A percentile compares a stretch with the other conserved stretches of the same genome.
Conservation (phyloP, 1,140 invertebrate genomes). For the Aphis gossypii region DNA sequence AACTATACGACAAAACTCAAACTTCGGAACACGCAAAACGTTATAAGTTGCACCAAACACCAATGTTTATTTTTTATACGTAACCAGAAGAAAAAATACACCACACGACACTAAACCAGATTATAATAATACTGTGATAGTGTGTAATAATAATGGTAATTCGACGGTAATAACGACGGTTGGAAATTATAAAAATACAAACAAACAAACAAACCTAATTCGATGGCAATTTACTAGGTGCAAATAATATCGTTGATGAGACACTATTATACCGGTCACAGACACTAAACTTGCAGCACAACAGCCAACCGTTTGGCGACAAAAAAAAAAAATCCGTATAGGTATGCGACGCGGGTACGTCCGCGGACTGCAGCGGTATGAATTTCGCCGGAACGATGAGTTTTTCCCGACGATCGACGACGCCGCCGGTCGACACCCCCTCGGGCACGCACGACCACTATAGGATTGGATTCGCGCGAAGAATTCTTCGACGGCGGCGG, state of each 20-base stretch:
- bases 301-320: background rate
- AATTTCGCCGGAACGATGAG: slow-evolving; percentile 29
- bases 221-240: background rate
- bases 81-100: background rate
- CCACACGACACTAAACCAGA: background rate
- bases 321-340: slow-evolving; percentile 1
- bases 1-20: background rate
- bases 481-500: background rate
- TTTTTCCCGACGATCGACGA: slow-evolving; percentile 17
- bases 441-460: background rate
- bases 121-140: background rate
- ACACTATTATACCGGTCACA: background rate
- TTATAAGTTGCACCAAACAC: background rate
- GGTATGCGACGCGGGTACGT: background rate
- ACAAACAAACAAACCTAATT: background rate
- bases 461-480: slow-evolving; percentile 28
- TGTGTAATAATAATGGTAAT: background rate
- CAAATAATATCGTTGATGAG: background rate
- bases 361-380: background rate
- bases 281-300: background rate
- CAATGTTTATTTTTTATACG: background rate
- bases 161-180: background rate
- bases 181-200: background rate
- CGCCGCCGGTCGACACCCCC: slow-evolving; percentile 45
- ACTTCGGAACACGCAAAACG: background rate